These are phyloP conservation scores for Benitochromis conjunctus DNA, from an alignment of 2,113 vertebrate species.

Conservation along the genomic window DNA sequence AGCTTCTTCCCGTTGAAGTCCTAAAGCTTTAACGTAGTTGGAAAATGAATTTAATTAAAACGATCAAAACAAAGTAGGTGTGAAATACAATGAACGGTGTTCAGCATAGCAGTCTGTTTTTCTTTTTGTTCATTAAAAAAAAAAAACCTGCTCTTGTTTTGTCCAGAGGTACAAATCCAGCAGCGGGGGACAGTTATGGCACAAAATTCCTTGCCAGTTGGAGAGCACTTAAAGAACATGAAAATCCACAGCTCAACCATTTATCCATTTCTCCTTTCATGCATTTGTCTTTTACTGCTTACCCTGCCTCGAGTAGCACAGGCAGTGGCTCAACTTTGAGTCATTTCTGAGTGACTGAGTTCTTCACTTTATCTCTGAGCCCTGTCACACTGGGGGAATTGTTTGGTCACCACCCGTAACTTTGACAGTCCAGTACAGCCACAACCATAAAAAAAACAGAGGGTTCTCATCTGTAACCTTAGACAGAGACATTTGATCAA, in stretches of 20 bases:
- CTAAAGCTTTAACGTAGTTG: not conserved
- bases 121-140: not conserved
- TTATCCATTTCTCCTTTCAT: not conserved
- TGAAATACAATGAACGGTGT: not conserved
- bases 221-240: not conserved
- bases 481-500: not conserved
- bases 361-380: not conserved
- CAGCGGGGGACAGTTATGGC: rapidly evolving
- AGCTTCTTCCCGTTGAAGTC: not conserved
- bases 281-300: not conserved
- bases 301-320: not conserved
- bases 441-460: not conserved
- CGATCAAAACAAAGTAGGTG: not conserved
- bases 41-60: not conserved
- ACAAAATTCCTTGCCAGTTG: rapidly evolving
- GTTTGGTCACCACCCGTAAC: not conserved
- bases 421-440: not conserved
- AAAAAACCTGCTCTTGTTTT: not conserved
- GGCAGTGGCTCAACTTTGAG: not conserved
- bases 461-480: not conserved
- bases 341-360: not conserved
- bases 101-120: not conserved
- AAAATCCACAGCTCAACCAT: not conserved
- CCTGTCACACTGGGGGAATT: not conserved
- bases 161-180: not conserved